These are phyloP conservation scores for Petromus typicus DNA, from an alignment of 2,113 vertebrate species.

Conservation along the genomic window DNA sequence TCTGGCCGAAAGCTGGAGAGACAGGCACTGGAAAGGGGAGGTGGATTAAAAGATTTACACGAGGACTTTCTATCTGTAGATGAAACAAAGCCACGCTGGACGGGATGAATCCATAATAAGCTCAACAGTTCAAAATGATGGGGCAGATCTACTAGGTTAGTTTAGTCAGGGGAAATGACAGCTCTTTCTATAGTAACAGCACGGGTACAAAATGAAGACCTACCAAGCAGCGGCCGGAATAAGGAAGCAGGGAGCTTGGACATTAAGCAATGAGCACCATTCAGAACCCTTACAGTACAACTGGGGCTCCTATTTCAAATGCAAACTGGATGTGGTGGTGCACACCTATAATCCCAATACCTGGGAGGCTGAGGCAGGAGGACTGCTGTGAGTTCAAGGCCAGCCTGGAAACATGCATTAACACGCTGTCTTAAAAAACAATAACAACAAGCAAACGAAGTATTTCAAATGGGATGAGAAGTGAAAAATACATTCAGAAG, in stretches of 20 bases:
- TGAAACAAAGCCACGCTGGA: not conserved
- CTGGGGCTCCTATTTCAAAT: not conserved
- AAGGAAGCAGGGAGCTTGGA: not conserved
- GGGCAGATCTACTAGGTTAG: not conserved
- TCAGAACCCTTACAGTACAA: too few species aligned
- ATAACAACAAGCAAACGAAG: not conserved
- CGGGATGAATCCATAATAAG: not conserved
- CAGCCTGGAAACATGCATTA: not conserved
- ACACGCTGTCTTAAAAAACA: not conserved
- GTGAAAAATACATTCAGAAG: not conserved
- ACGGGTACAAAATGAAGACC: not conserved
- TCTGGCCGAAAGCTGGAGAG: not conserved
- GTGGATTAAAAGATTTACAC: not conserved
- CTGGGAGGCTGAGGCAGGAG: not conserved
- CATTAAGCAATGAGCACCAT: not conserved
- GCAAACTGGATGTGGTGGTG: not conserved
- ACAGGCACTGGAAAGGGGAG: not conserved
- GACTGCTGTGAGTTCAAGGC: not conserved
- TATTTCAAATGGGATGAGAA: not conserved
- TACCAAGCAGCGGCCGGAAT: not conserved
- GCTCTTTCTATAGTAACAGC: not conserved
- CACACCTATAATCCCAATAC: not conserved
- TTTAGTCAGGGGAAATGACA: not conserved
- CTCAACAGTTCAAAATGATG: not conserved
- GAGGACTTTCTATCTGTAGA: not conserved